Conservation (phyloP, 37 sponge, comb jelly and placozoan genomes). For the Diacarnus erythraeanus region DNA sequence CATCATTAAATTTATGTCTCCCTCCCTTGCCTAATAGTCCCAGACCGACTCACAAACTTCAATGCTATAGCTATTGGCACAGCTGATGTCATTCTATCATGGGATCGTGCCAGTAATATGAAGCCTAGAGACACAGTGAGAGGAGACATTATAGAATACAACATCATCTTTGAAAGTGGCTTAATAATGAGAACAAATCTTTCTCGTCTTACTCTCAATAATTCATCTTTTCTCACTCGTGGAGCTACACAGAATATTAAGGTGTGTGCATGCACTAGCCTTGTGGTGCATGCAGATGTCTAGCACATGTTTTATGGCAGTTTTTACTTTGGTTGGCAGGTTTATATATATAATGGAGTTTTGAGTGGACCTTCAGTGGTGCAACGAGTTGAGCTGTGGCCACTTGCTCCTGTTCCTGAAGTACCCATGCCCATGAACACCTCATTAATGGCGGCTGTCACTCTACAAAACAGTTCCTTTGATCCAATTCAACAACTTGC, state of each 20-base stretch:
- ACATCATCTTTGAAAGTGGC: background rate
- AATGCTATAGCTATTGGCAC: background rate
- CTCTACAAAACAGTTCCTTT: background rate
- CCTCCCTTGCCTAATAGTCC: too few relatives aligned
- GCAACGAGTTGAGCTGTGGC: conserved; percentile 1
- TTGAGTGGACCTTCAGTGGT: conserved; percentile 15
- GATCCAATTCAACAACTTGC: background rate
- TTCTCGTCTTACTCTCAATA: background rate
- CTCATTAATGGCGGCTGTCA: background rate
- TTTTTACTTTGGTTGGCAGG: conserved; percentile 10
- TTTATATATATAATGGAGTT: conserved; percentile 19
- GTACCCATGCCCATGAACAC: background rate
- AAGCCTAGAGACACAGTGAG: background rate
- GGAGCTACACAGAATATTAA: background rate
- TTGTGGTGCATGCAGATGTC: background rate
- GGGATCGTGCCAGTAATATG: background rate
- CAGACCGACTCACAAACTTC: background rate
- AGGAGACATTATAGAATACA: background rate
- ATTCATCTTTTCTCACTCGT: background rate
- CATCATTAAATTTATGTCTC: too few relatives aligned
- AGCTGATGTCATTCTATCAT: background rate
- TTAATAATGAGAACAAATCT: background rate
- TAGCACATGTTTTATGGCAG: background rate
- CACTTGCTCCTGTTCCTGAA: conserved; percentile 16
- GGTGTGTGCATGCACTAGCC: background rate